phyloP scores from a whole-genome alignment of 2,888 invertebrate species.

The Busseola fusca region DNA sequence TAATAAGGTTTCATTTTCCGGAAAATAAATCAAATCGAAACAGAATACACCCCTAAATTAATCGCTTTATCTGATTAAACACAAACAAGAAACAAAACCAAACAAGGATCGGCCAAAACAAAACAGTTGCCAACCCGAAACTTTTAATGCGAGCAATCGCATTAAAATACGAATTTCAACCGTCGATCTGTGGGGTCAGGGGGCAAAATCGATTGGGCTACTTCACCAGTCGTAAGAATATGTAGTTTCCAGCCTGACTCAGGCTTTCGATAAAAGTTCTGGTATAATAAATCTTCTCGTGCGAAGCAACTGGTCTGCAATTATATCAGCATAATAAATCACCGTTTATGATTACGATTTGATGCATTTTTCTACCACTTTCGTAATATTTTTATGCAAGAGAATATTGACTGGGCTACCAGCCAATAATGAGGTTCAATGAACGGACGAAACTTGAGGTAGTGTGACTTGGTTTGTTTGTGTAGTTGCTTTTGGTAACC shows the following conservation, averaged over 20 bases:
- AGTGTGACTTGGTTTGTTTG: slow-evolving; percentile 20
- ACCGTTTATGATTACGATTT: slow-evolving; percentile 27
- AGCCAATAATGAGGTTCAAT: slow-evolving; percentile 35
- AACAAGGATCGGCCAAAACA: slow-evolving; percentile 1
- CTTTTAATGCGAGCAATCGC: background rate
- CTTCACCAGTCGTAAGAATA: background rate
- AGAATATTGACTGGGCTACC: slow-evolving; percentile 11
- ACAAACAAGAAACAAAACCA: background rate
- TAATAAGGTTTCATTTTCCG: background rate
- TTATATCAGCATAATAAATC: slow-evolving; percentile 30
- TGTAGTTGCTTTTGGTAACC: slow-evolving; percentile 29
- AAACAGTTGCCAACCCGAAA: slow-evolving; percentile 5
- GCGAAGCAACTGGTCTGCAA: slow-evolving; percentile 17
- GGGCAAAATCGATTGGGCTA: slow-evolving; percentile 13
- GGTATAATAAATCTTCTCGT: slow-evolving; percentile 16
- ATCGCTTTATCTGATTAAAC: background rate
- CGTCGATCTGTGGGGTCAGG: background rate
- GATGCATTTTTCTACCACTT: slow-evolving; percentile 12
- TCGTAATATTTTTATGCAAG: slow-evolving; percentile 31
- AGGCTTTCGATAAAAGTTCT: slow-evolving; percentile 9
- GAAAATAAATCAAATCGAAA: background rate
- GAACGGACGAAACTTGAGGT: slow-evolving; percentile 31
- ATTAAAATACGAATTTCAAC: slow-evolving; percentile 8
- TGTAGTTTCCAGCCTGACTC: background rate
- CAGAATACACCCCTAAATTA: background rate